Conservation (phyloP, 1,140 invertebrate genomes). For the Helicoverpa armigera region DNA sequence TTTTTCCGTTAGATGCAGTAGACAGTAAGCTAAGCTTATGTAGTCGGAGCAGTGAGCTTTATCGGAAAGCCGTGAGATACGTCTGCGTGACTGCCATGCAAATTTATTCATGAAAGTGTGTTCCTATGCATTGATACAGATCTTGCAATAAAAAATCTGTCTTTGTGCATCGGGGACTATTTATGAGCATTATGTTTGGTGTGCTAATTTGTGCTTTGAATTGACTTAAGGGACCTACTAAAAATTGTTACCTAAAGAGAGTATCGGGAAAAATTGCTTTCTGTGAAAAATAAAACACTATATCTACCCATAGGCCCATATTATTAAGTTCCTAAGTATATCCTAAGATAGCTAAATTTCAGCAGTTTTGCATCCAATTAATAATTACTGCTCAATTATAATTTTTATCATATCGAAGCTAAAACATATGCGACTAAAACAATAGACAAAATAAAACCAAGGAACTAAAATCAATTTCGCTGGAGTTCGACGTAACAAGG, state of each 20-base stretch:
- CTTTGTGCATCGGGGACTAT: constrained; percentile 32
- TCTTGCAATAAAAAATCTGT: constrained; percentile 48
- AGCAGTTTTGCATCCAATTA: no score
- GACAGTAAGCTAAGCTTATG: constrained; percentile 19
- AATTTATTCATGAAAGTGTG: constrained; percentile 71
- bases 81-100: constrained; percentile 56
- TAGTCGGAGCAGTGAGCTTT: constrained; percentile 37
- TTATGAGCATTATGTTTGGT: background rate
- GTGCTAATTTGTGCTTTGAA: background rate
- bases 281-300: no score
- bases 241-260: background rate
- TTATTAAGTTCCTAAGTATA: no score
- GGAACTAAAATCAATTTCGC: no score
- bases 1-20: constrained; percentile 30
- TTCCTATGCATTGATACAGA: constrained; percentile 64
- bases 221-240: background rate
- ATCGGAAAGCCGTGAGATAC: constrained; percentile 50
- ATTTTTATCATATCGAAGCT: no score
- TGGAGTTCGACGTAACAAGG: no score
- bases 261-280: no score
- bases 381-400: no score
- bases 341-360: no score
- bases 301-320: no score
- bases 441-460: no score
- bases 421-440: no score